phyloP scores from a whole-genome alignment of 2,797 vertebrate genomes.

The Cottoperca gobio region DNA sequence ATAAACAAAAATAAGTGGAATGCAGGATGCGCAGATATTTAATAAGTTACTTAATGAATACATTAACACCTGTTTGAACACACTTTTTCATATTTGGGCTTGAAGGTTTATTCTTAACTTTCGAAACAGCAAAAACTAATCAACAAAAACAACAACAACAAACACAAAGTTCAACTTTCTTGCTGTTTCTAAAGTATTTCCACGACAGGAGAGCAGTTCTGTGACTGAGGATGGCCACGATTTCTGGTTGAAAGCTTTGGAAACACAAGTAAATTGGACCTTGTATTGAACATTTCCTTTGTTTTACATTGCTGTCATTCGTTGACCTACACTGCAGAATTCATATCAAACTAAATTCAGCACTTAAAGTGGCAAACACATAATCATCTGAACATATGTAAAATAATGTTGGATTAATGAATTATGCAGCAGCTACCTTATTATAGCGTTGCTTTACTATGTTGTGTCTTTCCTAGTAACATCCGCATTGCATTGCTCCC shows the following conservation, averaged over 20 bases:
- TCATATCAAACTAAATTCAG: neutral
- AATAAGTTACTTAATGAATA: conserved; percentile 1
- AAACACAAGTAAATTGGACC: neutral
- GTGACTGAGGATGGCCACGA: neutral
- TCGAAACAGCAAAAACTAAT: neutral
- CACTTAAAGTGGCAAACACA: neutral
- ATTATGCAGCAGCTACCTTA: conserved; percentile 15
- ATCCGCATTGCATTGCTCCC: conserved; percentile 11
- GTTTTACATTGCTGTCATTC: neutral
- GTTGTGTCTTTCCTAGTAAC: neutral
- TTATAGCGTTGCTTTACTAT: neutral
- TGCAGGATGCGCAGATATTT: neutral
- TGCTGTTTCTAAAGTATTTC: neutral
- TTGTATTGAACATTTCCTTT: neutral
- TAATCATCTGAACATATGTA: neutral
- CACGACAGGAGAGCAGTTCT: neutral
- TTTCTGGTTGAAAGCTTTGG: neutral
- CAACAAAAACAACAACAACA: neutral
- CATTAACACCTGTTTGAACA: neutral
- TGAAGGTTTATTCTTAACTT: neutral
- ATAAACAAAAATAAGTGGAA: neutral
- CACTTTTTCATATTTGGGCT: neutral
- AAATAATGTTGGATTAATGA: conserved; percentile 12
- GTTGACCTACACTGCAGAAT: neutral
- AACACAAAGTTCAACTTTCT: neutral